Percentiles rank a stretch among this genome's conserved stretches.
These are phyloP conservation scores for Caenorhabditis sp. DNA, from an alignment of 2,888 invertebrate species.

Conservation along the genomic window DNA sequence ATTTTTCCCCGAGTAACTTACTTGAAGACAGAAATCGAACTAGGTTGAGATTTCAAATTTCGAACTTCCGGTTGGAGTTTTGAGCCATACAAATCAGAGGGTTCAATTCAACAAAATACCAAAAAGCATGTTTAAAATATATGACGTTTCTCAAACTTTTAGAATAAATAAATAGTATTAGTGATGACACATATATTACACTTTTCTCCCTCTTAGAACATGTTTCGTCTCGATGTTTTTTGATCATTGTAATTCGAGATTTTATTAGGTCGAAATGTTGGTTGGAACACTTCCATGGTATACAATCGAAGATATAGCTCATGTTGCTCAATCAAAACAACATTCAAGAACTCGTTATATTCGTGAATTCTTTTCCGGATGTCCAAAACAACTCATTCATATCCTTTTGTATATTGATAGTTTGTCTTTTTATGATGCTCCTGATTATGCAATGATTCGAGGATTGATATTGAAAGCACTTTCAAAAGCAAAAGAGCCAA, in stretches of 20 bases:
- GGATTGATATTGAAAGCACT: slow-evolving; percentile 19
- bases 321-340: slow-evolving; percentile 37
- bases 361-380: slow-evolving; percentile 54
- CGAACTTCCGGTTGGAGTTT: too few relatives aligned
- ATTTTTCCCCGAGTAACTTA: too few relatives aligned
- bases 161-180: too few relatives aligned
- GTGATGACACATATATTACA: too few relatives aligned
- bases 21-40: too few relatives aligned
- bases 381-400: slow-evolving; percentile 58
- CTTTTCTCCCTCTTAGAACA: neutral
- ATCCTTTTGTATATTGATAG: slow-evolving; percentile 41
- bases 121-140: too few relatives aligned
- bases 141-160: too few relatives aligned
- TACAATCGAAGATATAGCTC: slow-evolving; percentile 37
- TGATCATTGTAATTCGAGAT: too few relatives aligned
- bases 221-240: neutral
- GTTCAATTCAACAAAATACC: too few relatives aligned
- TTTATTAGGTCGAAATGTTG: slow-evolving; percentile 54
- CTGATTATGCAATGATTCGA: slow-evolving; percentile 54
- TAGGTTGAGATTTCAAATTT: too few relatives aligned
- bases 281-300: slow-evolving; percentile 61
- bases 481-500: neutral
- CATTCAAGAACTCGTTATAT: slow-evolving; percentile 32
- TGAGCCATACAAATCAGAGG: too few relatives aligned
- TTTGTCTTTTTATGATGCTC: slow-evolving; percentile 55